These are phyloP conservation scores for Maniola hyperantus DNA, from an alignment of 2,888 invertebrate species.

Conservation along the genomic window DNA sequence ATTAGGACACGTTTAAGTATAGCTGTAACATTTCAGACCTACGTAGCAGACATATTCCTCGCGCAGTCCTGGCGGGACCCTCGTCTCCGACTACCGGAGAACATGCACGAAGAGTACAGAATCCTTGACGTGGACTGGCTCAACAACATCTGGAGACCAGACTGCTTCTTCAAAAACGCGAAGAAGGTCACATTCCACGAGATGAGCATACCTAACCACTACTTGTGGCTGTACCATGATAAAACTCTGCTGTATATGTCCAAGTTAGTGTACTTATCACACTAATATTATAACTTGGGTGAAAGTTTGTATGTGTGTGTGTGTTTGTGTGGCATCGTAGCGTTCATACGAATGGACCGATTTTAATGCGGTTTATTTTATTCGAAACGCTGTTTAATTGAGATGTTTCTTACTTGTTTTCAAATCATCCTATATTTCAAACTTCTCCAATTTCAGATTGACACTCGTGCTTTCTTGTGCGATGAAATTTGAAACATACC, in stretches of 20 bases:
- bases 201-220: constrained; percentile 97
- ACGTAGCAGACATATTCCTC: constrained; percentile 95
- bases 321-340: no score
- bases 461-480: constrained; percentile 95
- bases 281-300: no score
- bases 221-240: constrained; percentile 95
- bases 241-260: constrained; percentile 96
- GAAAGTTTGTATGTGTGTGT: no score
- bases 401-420: no score
- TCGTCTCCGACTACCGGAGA: constrained; percentile 93
- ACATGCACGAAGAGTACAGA: constrained; percentile 95
- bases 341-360: no score
- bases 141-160: constrained; percentile 95
- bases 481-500: constrained; percentile 97
- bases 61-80: constrained; percentile 97
- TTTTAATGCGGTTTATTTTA: no score
- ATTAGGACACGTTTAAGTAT: no score
- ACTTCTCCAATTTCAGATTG: constrained; percentile 88
- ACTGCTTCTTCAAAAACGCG: constrained; percentile 96
- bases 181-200: constrained; percentile 97
- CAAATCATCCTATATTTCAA: no score
- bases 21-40: constrained; percentile 86
- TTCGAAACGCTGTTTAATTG: no score
- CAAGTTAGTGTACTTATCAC: constrained; percentile 87
- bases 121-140: constrained; percentile 95